Percentiles rank a stretch among this genome's conserved stretches.
phyloP scores from a whole-genome alignment of 1,140 invertebrate genomes.

The Dendroctonus ponderosae region DNA sequence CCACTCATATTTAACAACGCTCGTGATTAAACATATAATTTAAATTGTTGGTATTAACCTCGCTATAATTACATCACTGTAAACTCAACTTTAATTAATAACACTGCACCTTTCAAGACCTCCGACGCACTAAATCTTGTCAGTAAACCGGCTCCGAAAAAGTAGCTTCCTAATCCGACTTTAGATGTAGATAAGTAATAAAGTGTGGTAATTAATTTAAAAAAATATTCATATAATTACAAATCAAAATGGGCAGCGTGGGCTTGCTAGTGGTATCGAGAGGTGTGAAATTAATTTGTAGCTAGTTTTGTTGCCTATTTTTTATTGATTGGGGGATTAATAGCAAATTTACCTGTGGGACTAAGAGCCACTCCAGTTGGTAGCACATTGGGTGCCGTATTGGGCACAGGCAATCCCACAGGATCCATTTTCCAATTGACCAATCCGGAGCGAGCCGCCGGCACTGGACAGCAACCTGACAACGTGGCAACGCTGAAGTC shows the following conservation, averaged over 20 bases:
- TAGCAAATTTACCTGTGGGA: constrained; percentile 44
- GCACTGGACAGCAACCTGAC: constrained; percentile 49
- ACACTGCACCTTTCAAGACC: not conserved
- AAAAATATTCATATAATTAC: not conserved
- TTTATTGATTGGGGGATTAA: not conserved
- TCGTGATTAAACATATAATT: no score
- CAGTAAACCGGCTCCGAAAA: not conserved
- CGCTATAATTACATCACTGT: no score
- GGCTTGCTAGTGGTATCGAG: not conserved
- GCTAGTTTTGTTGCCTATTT: not conserved
- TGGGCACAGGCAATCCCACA: constrained; percentile 46
- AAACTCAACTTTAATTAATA: no score
- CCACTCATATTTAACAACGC: no score
- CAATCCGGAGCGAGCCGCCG: constrained; percentile 44
- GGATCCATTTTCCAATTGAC: constrained; percentile 52
- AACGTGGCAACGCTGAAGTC: constrained; percentile 50
- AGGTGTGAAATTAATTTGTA: constrained; percentile 20
- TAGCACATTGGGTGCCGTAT: constrained; percentile 45
- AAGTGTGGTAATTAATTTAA: not conserved
- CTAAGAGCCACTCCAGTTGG: constrained; percentile 45
- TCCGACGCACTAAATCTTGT: not conserved
- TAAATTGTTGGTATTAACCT: no score
- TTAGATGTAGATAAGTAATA: constrained; percentile 7
- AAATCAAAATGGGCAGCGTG: constrained; percentile 4
- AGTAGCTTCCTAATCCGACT: constrained; percentile 7